A percentile compares a stretch with the other conserved stretches of the same genome.
Evolutionary conservation across 2,113 vertebrate species (phyloP).

Genomic region (Dicerorhinus sumatrensis): DNA sequence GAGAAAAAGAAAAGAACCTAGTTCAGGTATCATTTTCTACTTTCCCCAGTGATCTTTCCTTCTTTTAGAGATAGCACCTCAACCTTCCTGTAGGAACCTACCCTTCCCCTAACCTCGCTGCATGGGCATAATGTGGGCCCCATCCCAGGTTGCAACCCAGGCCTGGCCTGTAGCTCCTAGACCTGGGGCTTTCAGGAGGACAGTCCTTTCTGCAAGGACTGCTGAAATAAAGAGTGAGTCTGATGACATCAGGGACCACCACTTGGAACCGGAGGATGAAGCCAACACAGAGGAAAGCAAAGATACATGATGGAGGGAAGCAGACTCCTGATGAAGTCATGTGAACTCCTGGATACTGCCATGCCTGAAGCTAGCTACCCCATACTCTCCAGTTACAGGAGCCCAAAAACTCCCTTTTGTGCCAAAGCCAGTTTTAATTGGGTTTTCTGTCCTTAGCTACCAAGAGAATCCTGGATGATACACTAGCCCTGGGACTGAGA

Average conservation of each 20-base stretch:
- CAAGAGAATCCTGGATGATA: not conserved
- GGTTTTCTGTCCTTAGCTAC: not conserved
- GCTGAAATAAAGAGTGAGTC: not conserved
- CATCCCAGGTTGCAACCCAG: not conserved
- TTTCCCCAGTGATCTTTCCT: not conserved
- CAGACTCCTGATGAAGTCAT: not conserved
- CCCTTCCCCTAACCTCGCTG: not conserved
- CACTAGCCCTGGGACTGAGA: not conserved
- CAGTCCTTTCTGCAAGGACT: not conserved
- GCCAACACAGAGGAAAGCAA: not conserved
- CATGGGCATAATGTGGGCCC: not conserved
- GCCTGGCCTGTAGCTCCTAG: rapidly evolving
- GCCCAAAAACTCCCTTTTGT: not conserved
- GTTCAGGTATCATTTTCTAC: not conserved
- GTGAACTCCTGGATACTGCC: not conserved
- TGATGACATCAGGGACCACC: not conserved
- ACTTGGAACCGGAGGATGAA: not conserved
- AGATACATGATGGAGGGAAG: not conserved
- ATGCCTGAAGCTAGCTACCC: not conserved
- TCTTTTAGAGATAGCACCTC: not conserved
- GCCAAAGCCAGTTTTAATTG: not conserved
- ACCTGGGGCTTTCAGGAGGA: not conserved
- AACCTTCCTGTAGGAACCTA: not conserved
- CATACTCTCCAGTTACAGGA: not conserved
- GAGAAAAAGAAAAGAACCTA: not conserved